Evolutionary conservation across 2,888 invertebrate species (phyloP).

Genomic region (Drosophila longiperda): DNA sequence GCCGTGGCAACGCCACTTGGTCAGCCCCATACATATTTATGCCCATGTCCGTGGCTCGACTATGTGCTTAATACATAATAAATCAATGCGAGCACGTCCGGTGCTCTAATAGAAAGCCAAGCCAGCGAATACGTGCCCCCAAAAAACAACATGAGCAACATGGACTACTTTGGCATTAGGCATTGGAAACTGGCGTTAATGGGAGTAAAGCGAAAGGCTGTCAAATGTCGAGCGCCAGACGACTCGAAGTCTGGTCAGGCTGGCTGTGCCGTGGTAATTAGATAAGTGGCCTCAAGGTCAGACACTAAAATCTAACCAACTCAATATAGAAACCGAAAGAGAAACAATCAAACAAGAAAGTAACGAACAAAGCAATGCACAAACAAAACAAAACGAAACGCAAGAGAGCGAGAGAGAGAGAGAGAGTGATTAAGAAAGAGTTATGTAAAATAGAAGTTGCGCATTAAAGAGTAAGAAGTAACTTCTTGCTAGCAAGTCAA

Average conservation of each 20-base stretch:
- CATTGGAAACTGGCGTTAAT: slow-evolving; percentile 2
- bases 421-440: background rate
- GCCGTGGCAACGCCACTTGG: slow-evolving; percentile 68
- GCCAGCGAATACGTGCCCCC: slow-evolving; percentile 35
- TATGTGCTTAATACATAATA: slow-evolving; percentile 69
- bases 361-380: slow-evolving; percentile 38
- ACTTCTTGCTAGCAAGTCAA: slow-evolving; percentile 76
- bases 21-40: slow-evolving; percentile 69
- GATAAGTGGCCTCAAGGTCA: slow-evolving; percentile 76
- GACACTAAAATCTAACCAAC: slow-evolving; percentile 60
- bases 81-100: slow-evolving; percentile 71
- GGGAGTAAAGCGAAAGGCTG: slow-evolving; percentile 14
- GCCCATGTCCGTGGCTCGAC: slow-evolving; percentile 24
- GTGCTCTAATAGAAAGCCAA: slow-evolving; percentile 49
- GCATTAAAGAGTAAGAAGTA: slow-evolving; percentile 49
- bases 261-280: slow-evolving; percentile 59
- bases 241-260: slow-evolving; percentile 56
- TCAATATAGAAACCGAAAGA: slow-evolving; percentile 37
- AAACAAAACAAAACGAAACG: slow-evolving; percentile 26
- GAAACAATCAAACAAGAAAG: slow-evolving; percentile 23
- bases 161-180: slow-evolving; percentile 3
- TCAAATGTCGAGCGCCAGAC: slow-evolving; percentile 38
- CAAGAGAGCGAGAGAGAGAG: slow-evolving; percentile 2
- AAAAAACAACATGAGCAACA: slow-evolving; percentile 17
- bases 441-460: slow-evolving; percentile 1